Conservation (phyloP, 2,888 invertebrate genomes). For the Drosophila mimetica region DNA sequence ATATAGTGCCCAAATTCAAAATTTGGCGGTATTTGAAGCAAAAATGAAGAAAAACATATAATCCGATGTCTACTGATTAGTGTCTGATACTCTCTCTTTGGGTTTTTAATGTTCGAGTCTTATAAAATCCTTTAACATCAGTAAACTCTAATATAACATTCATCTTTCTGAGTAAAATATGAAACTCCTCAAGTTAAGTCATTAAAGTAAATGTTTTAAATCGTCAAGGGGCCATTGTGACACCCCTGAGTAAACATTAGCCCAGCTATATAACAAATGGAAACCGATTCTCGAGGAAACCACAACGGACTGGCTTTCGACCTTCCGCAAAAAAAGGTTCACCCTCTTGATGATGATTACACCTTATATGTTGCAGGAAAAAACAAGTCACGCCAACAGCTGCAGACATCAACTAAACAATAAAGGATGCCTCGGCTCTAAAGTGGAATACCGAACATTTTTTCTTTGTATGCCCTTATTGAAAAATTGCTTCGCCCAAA, state of each 20-base stretch:
- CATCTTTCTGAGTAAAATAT: not conserved
- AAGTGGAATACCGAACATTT: constrained; percentile 43
- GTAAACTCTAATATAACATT: not conserved
- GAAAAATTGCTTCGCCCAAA: constrained; percentile 42
- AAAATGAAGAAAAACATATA: too few species aligned
- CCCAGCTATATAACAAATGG: constrained; percentile 1
- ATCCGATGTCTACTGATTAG: too few species aligned
- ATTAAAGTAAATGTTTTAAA: constrained; percentile 10
- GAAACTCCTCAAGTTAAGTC: not conserved
- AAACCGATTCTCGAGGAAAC: constrained; percentile 16
- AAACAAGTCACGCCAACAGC: constrained; percentile 24
- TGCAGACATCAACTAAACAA: constrained; percentile 37
- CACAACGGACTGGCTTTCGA: constrained; percentile 13
- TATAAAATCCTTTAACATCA: not conserved
- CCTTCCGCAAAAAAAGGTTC: constrained; percentile 17
- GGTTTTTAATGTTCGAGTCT: not conserved
- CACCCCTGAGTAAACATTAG: not conserved
- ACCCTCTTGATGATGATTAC: constrained; percentile 36
- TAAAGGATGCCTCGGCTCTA: constrained; percentile 25
- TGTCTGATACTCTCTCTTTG: not conserved
- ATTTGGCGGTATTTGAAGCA: too few species aligned
- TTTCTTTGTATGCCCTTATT: constrained; percentile 39
- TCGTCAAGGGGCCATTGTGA: constrained; percentile 8
- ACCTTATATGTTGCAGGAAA: constrained; percentile 32
- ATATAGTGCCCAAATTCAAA: too few species aligned